These are phyloP conservation scores for Orcinus orca DNA, from an alignment of 2,113 vertebrate genomes.

Conservation along the genomic window DNA sequence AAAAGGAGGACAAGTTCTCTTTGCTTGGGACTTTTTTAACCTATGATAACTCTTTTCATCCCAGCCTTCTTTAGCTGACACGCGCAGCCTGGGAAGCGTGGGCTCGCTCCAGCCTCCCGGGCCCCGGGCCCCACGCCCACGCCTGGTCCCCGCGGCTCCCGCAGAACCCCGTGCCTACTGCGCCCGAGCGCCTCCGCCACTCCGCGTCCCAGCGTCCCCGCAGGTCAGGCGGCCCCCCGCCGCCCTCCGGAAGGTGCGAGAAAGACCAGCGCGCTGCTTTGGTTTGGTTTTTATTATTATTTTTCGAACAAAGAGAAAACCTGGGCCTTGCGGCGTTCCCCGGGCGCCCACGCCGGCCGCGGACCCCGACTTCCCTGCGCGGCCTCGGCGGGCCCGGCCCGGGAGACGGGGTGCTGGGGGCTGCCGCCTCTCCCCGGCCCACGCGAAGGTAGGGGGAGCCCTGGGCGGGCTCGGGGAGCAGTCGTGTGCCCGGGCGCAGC, in stretches of 20 bases:
- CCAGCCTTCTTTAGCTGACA: background rate
- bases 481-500: conserved; percentile 56
- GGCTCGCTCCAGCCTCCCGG: background rate
- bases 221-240: background rate
- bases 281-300: background rate
- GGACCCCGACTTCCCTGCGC: background rate
- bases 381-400: background rate
- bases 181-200: accelerated
- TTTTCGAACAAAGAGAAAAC: background rate
- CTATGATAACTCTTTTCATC: background rate
- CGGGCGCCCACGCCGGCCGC: background rate
- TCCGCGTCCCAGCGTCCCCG: too few species aligned
- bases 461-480: background rate
- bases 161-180: too few species aligned
- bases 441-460: background rate
- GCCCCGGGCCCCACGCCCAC: background rate
- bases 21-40: background rate
- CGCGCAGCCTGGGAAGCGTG: background rate
- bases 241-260: background rate
- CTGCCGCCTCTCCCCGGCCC: background rate
- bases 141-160: background rate
- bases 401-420: background rate
- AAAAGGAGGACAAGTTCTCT: background rate
- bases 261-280: background rate
- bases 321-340: background rate